Evolutionary conservation across 2,888 invertebrate species (phyloP).

Genomic region (Caenorhabditis sp.): DNA sequence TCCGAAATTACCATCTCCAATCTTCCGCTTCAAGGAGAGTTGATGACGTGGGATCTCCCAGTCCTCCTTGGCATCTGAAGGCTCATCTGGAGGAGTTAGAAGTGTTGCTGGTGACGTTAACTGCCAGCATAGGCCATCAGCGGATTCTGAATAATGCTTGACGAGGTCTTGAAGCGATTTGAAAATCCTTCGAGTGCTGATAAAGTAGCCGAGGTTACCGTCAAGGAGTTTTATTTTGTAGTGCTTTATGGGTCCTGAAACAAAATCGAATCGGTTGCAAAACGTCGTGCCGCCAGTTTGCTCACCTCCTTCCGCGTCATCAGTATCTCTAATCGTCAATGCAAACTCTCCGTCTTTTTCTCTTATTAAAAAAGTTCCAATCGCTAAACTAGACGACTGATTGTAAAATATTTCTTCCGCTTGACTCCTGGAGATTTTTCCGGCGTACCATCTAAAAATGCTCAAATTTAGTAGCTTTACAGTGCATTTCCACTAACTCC

Average conservation of each 20-base stretch:
- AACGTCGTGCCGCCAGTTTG: no score
- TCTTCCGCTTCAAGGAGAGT: constrained; percentile 91
- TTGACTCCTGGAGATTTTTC: constrained; percentile 95
- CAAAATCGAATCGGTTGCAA: no score
- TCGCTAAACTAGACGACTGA: constrained; percentile 92
- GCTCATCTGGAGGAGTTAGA: constrained; percentile 96
- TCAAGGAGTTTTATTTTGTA: constrained; percentile 95
- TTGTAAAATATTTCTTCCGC: constrained; percentile 94
- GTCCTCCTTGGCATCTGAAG: constrained; percentile 94
- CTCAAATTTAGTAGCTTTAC: neutral
- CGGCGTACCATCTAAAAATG: constrained; percentile 95
- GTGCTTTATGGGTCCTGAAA: constrained; percentile 92
- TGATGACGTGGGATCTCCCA: constrained; percentile 96
- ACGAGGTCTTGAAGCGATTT: constrained; percentile 93
- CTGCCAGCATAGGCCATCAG: constrained; percentile 95
- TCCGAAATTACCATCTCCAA: constrained; percentile 86
- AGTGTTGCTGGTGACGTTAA: constrained; percentile 94
- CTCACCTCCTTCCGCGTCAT: constrained; percentile 91
- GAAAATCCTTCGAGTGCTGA: constrained; percentile 96
- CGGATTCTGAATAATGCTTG: constrained; percentile 95
- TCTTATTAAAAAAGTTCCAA: constrained; percentile 95
- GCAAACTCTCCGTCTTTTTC: constrained; percentile 90
- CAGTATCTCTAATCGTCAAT: constrained; percentile 88
- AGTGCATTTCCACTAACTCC: constrained; percentile 92
- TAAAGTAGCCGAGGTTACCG: constrained; percentile 89